A percentile compares a stretch with the other conserved stretches of the same genome.
Conservation (phyloP, 2,888 invertebrate species). For the Drosophila percnosoma region DNA sequence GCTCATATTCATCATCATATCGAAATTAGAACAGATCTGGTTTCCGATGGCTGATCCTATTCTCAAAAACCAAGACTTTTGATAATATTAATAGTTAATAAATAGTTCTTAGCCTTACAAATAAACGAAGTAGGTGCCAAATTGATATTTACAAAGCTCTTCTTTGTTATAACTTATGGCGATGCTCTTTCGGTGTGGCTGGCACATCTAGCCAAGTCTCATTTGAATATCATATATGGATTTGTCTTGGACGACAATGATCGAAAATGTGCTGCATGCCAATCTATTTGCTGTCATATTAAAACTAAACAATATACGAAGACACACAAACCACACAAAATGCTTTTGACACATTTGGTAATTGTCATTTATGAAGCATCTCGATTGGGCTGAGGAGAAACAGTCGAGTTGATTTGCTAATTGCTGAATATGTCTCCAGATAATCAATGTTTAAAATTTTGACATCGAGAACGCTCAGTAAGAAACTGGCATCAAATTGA, state of each 20-base stretch:
- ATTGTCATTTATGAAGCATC: conserved; percentile 68
- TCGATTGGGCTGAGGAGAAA: conserved; percentile 37
- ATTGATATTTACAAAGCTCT: background rate
- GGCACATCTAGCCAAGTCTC: background rate
- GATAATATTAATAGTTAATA: background rate
- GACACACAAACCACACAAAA: conserved; percentile 19
- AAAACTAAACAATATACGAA: conserved; percentile 58
- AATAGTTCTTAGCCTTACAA: background rate
- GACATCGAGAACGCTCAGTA: conserved; percentile 63
- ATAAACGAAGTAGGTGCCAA: background rate
- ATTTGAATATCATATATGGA: conserved; percentile 31
- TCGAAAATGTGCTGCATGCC: conserved; percentile 52
- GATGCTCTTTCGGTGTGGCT: background rate
- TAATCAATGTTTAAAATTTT: conserved; percentile 82
- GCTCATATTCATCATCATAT: background rate
- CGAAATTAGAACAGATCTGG: background rate
- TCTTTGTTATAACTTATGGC: background rate
- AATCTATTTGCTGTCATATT: conserved; percentile 75
- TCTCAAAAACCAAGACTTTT: background rate
- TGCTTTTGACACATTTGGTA: conserved; percentile 79
- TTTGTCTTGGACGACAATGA: conserved; percentile 32
- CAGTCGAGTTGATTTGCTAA: conserved; percentile 84
- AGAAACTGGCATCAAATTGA: conserved; percentile 60
- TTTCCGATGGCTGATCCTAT: too few relatives aligned
- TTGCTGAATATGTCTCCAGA: conserved; percentile 84